phyloP scores from a whole-genome alignment of 2,888 invertebrate genomes.

The Microctonus aethiopoides region DNA sequence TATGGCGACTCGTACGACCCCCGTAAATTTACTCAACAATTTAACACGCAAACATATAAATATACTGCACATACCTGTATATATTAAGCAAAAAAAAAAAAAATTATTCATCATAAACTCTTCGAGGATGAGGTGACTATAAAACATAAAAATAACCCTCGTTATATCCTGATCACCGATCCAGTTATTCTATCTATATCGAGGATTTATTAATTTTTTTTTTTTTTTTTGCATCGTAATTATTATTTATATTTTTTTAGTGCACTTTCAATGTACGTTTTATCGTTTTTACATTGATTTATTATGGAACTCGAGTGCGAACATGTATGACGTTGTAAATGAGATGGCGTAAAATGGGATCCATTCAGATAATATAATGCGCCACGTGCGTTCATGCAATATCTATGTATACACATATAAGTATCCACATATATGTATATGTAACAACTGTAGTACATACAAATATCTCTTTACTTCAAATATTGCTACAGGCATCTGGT shows the following conservation, averaged over 20 bases:
- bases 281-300: not conserved
- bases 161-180: not conserved
- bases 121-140: not conserved
- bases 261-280: not conserved
- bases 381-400: slow-evolving; percentile 14
- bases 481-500: slow-evolving; percentile 25
- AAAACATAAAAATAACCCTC: not conserved
- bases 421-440: not conserved
- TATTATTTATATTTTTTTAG: not conserved
- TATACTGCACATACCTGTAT: not conserved
- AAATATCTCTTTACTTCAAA: not conserved
- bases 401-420: not conserved
- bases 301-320: slow-evolving; percentile 4
- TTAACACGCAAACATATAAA: not conserved
- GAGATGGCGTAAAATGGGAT: slow-evolving; percentile 12
- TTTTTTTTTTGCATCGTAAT: not conserved
- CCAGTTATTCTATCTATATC: not conserved
- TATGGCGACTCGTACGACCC: slow-evolving; percentile 8
- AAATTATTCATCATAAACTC: not conserved
- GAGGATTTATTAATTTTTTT: not conserved
- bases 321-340: slow-evolving; percentile 2
- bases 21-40: slow-evolving; percentile 12
- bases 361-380: slow-evolving; percentile 19
- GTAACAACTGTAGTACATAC: not conserved
- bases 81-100: not conserved